Evolutionary conservation across 2,888 invertebrate species (phyloP), one percentile per base, ranked within the genome.

Genomic region (Eupeodes latifasciatus): DNA sequence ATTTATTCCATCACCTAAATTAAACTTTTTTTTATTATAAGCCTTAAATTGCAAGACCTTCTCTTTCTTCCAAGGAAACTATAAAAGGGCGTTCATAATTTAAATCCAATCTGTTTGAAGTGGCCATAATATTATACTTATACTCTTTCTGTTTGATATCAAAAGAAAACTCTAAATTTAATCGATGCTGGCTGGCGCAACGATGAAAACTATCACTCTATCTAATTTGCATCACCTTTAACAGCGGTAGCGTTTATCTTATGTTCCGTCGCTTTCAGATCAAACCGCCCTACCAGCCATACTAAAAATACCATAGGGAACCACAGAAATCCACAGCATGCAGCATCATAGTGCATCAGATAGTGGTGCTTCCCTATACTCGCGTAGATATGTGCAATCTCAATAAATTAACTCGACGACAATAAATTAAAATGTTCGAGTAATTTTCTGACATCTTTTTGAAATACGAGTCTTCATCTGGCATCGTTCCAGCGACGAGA

Each of bases 381-480:
- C 4, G 1, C 10, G 1, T 19, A 16, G 40, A 9, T 40, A 55
- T 44, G 44, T 71, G 78, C 66, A 62, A 74, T 80, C 86, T 62
- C 77, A 84, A 87, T 87, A 87, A 87, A 87, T 87, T 67, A 72
- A 53, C 67, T 69, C 80, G 47, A 62, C 80, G 83, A 83, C 80
- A 62, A 87, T 64, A 83, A 82, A 85, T 87, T 83, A 79, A 87
- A 83, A 87, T 77, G 82, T 86, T 83, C 82, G 72, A 79, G 77
- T 62, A 77, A 87, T 84, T 77, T 77, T 87, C 75, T 82, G 86
- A 76, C 82, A 86, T 72, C 72, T 76, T 74, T 87, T 64, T 79
- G 62, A 81, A 86, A 86, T 72, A 80, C 79, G 75, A 82, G 49
- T 80, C 71, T 66, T 40, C 47, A n/a, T 44, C 27, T 88, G 88